Evolutionary conservation across 1,140 invertebrate species (phyloP).

Genomic region (Caenorhabditis brenneri): DNA sequence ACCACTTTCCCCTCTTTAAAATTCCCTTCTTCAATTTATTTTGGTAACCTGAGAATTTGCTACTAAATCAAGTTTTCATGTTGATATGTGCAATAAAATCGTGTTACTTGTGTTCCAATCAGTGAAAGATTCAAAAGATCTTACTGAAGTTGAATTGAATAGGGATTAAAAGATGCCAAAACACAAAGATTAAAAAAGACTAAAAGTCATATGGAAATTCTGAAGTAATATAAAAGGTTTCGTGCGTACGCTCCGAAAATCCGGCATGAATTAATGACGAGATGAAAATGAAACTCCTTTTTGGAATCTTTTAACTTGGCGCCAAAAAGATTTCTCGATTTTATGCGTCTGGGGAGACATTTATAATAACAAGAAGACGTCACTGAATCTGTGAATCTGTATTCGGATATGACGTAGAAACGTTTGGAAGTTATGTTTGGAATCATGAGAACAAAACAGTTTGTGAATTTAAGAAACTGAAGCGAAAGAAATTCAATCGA

Average conservation of each 20-base stretch:
- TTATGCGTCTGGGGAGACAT: background rate
- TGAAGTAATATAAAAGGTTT: background rate
- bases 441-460: too few relatives aligned
- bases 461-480: too few relatives aligned
- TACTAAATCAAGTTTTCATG: constrained; percentile 34
- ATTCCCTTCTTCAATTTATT: background rate
- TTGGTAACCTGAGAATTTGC: constrained; percentile 23
- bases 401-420: too few relatives aligned
- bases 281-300: constrained; percentile 8
- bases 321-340: background rate
- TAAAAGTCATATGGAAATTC: background rate
- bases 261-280: background rate
- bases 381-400: background rate
- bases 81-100: constrained; percentile 36
- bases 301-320: background rate
- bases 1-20: background rate
- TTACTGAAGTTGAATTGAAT: background rate
- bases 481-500: too few relatives aligned
- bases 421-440: too few relatives aligned
- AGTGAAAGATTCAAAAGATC: background rate
- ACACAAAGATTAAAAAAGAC: constrained; percentile 9
- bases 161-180: background rate
- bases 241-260: background rate
- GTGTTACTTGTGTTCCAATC: constrained; percentile 10
- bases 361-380: background rate